phyloP scores from a whole-genome alignment of 2,888 invertebrate species.

The Teleiodes luculella region DNA sequence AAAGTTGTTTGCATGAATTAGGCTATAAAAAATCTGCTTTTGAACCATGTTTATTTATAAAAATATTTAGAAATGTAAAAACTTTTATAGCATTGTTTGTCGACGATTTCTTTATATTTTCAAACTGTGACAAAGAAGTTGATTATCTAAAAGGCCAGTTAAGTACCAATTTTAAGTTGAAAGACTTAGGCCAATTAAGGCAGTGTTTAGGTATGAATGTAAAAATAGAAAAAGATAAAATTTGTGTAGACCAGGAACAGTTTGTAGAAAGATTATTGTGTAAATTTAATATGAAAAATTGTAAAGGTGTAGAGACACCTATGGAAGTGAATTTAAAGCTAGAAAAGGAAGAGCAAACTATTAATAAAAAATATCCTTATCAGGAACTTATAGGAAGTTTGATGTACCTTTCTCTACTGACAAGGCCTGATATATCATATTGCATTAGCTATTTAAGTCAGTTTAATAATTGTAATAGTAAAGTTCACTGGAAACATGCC shows the following conservation, averaged over 20 bases:
- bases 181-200: conserved; percentile 23
- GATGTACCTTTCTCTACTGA: conserved; percentile 25
- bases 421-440: conserved; percentile 27
- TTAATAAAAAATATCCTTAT: not conserved
- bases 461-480: conserved; percentile 22
- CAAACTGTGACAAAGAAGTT: no score
- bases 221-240: conserved; percentile 5
- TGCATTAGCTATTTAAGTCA: conserved; percentile 24
- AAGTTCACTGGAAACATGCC: conserved; percentile 25
- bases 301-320: not conserved
- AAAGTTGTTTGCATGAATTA: no score
- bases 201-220: conserved; percentile 22
- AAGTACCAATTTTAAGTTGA: conserved; percentile 13
- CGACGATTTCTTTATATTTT: no score
- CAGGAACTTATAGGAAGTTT: conserved; percentile 17
- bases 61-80: no score
- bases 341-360: not conserved
- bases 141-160: conserved; percentile 9
- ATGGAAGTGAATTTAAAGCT: conserved; percentile 6
- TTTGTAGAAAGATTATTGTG: conserved; percentile 6
- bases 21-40: no score
- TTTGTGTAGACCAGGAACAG: conserved; percentile 13
- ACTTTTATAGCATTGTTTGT: no score
- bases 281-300: not conserved
- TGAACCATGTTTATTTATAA: no score